Evolutionary conservation across 2,888 invertebrate species (phyloP).

Genomic region (Drosophila histrio): DNA sequence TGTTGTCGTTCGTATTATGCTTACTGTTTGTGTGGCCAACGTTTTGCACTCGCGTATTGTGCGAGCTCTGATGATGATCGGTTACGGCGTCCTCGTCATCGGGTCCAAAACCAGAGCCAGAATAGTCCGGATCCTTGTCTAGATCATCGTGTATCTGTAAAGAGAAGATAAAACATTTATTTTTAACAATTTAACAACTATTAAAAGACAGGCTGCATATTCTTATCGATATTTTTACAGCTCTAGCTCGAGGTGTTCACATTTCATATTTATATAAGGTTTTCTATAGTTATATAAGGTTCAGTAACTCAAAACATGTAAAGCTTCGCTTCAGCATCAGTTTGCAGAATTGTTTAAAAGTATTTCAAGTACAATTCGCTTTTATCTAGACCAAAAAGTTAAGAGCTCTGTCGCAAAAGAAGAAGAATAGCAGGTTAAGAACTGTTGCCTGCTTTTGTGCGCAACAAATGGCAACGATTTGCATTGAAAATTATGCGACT

Average conservation of each 20-base stretch:
- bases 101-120: constrained; percentile 93
- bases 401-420: constrained; percentile 1
- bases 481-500: constrained; percentile 60
- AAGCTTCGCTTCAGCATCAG: too few species aligned
- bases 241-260: too few species aligned
- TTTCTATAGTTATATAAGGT: too few species aligned
- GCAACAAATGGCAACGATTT: constrained; percentile 63
- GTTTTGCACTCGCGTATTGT: constrained; percentile 72
- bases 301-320: too few species aligned
- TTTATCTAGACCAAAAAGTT: not conserved
- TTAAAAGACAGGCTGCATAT: too few species aligned
- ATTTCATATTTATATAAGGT: too few species aligned
- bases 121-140: constrained; percentile 91
- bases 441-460: constrained; percentile 39
- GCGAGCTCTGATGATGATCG: constrained; percentile 74
- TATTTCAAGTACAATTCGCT: constrained; percentile 1
- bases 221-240: too few species aligned
- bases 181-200: too few species aligned
- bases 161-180: not conserved
- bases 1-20: constrained; percentile 79
- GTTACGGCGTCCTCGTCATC: constrained; percentile 90
- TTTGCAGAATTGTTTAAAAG: constrained; percentile 5
- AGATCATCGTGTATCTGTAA: constrained; percentile 84
- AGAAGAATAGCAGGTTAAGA: not conserved
- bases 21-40: constrained; percentile 73